phyloP scores from a whole-genome alignment of 2,797 vertebrate genomes.

The Typhlichthys eigenmanni region DNA sequence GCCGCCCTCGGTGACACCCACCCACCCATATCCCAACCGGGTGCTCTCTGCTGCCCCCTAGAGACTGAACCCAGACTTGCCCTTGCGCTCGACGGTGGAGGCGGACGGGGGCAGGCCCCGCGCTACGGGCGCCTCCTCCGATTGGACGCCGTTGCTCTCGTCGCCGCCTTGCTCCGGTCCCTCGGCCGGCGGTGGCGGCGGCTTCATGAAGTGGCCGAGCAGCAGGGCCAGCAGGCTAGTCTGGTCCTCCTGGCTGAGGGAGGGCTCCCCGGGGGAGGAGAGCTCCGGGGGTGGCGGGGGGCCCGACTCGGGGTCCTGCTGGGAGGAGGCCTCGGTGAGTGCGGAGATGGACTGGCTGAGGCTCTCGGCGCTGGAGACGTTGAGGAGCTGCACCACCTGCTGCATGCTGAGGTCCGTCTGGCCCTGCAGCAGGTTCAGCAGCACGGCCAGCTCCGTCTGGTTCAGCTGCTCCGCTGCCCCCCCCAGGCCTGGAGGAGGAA shows the following conservation, averaged over 20 bases:
- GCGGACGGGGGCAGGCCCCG: slow-evolving; percentile 72
- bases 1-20: slow-evolving; percentile 33
- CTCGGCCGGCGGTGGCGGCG: slow-evolving; percentile 84
- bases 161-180: slow-evolving; percentile 75
- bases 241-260: slow-evolving; percentile 88
- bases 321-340: slow-evolving; percentile 84
- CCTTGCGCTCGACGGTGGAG: slow-evolving; percentile 79
- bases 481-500: slow-evolving; percentile 78
- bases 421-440: slow-evolving; percentile 95
- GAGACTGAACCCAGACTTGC: slow-evolving; percentile 84
- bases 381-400: slow-evolving; percentile 94
- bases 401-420: slow-evolving; percentile 92
- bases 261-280: slow-evolving; percentile 66
- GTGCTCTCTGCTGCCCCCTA: slow-evolving; percentile 52
- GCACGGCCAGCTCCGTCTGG: slow-evolving; percentile 92
- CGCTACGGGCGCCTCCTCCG: slow-evolving; percentile 84
- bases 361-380: slow-evolving; percentile 87
- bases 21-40: slow-evolving; percentile 30
- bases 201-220: slow-evolving; percentile 93
- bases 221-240: slow-evolving; percentile 91
- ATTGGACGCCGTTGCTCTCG: slow-evolving; percentile 89
- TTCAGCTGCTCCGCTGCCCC: slow-evolving; percentile 94
- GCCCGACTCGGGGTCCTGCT: slow-evolving; percentile 17
- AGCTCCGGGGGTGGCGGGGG: too few species aligned
- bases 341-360: slow-evolving; percentile 90